A percentile compares a stretch with the other conserved stretches of the same genome.
Evolutionary conservation across 2,888 invertebrate genomes (phyloP).

Genomic region (Himalopsyche japonica): DNA sequence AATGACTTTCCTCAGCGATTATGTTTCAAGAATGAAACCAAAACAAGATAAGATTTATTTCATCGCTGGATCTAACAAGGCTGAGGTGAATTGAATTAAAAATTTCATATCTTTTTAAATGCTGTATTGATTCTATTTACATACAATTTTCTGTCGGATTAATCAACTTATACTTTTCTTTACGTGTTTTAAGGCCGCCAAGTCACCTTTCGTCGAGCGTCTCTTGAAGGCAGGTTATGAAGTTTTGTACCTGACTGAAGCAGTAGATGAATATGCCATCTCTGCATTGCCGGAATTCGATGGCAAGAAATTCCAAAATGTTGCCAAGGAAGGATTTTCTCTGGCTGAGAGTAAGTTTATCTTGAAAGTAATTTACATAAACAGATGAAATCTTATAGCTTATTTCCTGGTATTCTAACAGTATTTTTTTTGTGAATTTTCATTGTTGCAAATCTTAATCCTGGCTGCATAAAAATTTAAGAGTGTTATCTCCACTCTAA

Average conservation of each 20-base stretch:
- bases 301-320: conserved; percentile 98
- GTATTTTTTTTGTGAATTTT: too few species aligned
- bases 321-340: conserved; percentile 96
- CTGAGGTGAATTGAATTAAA: conserved; percentile 59
- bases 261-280: conserved; percentile 97
- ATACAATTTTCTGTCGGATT: not conserved
- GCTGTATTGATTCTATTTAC: not conserved
- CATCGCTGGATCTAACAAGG: conserved; percentile 86
- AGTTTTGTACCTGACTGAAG: conserved; percentile 91
- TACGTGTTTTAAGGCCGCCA: conserved; percentile 63
- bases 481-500: too few species aligned
- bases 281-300: conserved; percentile 97
- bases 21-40: conserved; percentile 93
- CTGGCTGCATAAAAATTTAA: too few species aligned
- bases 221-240: conserved; percentile 92
- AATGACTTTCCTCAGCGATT: conserved; percentile 80
- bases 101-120: not conserved
- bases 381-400: too few species aligned
- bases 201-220: conserved; percentile 95
- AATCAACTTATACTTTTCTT: not conserved
- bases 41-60: conserved; percentile 95
- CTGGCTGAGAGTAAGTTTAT: conserved; percentile 68
- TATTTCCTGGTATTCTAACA: too few species aligned
- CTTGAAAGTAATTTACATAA: not conserved
- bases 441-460: too few species aligned